These are phyloP conservation scores for Polyommatus iphigenia DNA, from an alignment of 2,888 invertebrate genomes.

Conservation along the genomic window DNA sequence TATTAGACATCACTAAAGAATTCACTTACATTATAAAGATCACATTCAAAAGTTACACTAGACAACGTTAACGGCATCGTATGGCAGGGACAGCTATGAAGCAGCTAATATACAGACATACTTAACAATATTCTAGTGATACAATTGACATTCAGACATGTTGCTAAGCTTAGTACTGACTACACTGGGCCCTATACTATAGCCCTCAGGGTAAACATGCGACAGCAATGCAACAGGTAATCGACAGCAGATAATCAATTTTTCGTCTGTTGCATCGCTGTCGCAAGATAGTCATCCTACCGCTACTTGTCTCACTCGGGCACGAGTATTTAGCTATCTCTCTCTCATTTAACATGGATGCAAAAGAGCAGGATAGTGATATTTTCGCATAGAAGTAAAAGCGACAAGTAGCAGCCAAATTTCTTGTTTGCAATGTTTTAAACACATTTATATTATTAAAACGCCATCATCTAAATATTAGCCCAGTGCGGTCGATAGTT, in stretches of 20 bases:
- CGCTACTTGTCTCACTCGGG: neutral
- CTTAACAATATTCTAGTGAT: conserved; percentile 32
- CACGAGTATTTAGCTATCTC: neutral
- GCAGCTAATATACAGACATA: conserved; percentile 40
- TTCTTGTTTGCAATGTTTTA: no score
- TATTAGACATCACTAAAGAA: conserved; percentile 70
- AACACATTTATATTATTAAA: no score
- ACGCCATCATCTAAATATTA: neutral
- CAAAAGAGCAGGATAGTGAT: neutral
- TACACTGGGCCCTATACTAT: neutral
- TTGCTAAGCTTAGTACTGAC: conserved; percentile 19
- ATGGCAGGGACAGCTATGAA: conserved; percentile 58
- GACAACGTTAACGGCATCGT: conserved; percentile 49
- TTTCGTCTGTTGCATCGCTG: neutral
- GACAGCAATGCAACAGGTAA: neutral
- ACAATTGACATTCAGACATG: conserved; percentile 33
- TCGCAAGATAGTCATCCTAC: neutral
- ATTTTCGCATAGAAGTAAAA: neutral
- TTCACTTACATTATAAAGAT: conserved; percentile 66
- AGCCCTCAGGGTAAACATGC: no score
- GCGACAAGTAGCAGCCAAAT: no score
- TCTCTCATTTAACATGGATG: neutral
- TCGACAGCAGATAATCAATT: no score
- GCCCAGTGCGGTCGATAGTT: neutral
- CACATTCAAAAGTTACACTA: conserved; percentile 66